These are phyloP conservation scores for Tinea semifulvella DNA, from an alignment of 2,888 invertebrate genomes.

Conservation along the genomic window DNA sequence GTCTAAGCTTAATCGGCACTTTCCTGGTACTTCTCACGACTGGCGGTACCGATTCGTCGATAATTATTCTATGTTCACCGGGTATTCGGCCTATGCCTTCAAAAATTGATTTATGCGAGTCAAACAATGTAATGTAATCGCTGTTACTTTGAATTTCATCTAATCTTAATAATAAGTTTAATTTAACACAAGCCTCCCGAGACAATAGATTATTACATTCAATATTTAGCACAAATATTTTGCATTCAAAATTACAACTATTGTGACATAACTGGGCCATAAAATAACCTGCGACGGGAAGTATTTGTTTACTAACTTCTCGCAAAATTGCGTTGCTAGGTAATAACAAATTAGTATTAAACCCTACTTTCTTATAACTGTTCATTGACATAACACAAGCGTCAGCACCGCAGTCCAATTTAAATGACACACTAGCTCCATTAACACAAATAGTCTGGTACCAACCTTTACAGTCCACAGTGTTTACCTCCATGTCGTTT, in stretches of 20 bases:
- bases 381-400: constrained; percentile 12
- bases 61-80: not conserved
- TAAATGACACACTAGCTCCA: not conserved
- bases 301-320: constrained; percentile 13
- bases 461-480: not conserved
- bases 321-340: not conserved
- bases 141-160: not conserved
- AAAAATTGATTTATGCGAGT: not conserved
- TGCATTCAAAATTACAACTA: not conserved
- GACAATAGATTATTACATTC: not conserved
- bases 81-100: not conserved
- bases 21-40: constrained; percentile 14
- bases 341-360: constrained; percentile 1
- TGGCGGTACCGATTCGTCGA: constrained; percentile 12
- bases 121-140: not conserved
- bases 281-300: constrained; percentile 12
- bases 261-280: not conserved
- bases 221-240: not conserved
- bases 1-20: no score
- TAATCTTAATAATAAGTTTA: not conserved
- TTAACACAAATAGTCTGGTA: constrained; percentile 12
- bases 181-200: not conserved
- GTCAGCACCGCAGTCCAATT: constrained; percentile 13
- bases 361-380: not conserved
- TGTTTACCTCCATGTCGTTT: constrained; percentile 13